These are phyloP conservation scores for Xyrauchen texanus DNA, from an alignment of 2,113 vertebrate genomes.

Conservation along the genomic window DNA sequence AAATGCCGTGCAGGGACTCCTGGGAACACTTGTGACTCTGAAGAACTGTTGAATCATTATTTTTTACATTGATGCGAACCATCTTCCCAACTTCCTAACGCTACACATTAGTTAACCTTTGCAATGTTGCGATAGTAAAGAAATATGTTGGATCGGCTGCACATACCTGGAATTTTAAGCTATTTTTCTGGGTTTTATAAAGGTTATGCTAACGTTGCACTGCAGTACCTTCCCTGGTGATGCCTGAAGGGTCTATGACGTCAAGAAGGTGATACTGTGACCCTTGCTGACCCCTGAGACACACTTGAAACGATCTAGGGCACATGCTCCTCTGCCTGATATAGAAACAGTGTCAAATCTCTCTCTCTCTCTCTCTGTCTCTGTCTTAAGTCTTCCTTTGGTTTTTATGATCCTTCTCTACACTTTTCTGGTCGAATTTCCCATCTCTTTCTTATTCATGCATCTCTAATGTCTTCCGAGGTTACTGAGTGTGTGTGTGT, in stretches of 20 bases:
- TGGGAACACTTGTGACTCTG: no score
- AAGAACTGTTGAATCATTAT: no score
- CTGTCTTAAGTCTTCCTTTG: neutral
- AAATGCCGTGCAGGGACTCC: no score
- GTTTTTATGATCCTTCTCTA: slow-evolving; percentile 8
- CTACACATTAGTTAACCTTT: no score
- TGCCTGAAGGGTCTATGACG: neutral
- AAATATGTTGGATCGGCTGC: no score
- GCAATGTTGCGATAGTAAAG: no score
- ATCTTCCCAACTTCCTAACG: no score
- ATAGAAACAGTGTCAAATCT: slow-evolving; percentile 11
- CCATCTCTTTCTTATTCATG: neutral
- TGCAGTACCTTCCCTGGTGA: no score
- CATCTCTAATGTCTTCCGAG: neutral
- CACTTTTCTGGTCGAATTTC: slow-evolving; percentile 8
- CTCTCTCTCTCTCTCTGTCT: neutral
- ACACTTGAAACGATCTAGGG: neutral
- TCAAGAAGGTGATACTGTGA: slow-evolving; percentile 15
- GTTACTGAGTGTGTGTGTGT: neutral
- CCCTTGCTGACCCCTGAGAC: neutral
- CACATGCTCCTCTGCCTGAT: neutral
- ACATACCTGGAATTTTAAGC: no score
- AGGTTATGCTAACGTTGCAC: no score
- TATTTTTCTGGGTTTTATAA: no score
- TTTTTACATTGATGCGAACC: no score